A percentile compares a stretch with the other conserved stretches of the same genome.
These are phyloP conservation scores for Coracopsis vasa DNA, from an alignment of 2,113 vertebrate genomes.

Conservation along the genomic window DNA sequence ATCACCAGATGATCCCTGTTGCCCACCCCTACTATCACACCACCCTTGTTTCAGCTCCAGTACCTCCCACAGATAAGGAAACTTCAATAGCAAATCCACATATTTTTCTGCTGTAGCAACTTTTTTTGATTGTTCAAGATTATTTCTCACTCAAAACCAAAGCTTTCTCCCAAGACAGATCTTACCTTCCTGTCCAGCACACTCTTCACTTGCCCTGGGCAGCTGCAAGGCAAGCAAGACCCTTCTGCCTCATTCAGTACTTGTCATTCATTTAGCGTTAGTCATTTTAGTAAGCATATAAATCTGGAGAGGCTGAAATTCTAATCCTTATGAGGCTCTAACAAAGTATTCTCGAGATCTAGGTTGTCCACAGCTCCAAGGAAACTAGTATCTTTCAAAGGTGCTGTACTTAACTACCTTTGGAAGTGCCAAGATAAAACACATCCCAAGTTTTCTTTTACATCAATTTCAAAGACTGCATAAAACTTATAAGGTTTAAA, in stretches of 20 bases:
- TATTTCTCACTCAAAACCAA: background rate
- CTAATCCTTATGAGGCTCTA: background rate
- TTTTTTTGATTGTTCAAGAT: background rate
- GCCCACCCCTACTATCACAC: background rate
- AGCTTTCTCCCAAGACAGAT: background rate
- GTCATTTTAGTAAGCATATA: background rate
- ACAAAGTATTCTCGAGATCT: background rate
- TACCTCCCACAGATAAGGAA: background rate
- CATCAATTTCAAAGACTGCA: background rate
- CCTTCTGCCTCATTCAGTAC: background rate
- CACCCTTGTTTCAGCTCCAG: accelerated
- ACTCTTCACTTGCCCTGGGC: background rate
- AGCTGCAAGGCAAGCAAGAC: background rate
- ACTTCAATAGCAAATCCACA: background rate
- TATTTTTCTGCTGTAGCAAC: background rate
- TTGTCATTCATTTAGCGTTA: background rate
- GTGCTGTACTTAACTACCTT: background rate
- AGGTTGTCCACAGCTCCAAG: background rate
- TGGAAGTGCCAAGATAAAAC: background rate
- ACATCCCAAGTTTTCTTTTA: background rate
- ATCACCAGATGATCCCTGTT: background rate
- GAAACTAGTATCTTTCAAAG: background rate
- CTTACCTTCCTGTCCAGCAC: background rate
- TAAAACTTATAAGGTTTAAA: background rate
- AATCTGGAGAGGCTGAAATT: background rate